These are phyloP conservation scores for Heliconius hewitsoni DNA, from an alignment of 1,140 invertebrate species.

Conservation along the genomic window DNA sequence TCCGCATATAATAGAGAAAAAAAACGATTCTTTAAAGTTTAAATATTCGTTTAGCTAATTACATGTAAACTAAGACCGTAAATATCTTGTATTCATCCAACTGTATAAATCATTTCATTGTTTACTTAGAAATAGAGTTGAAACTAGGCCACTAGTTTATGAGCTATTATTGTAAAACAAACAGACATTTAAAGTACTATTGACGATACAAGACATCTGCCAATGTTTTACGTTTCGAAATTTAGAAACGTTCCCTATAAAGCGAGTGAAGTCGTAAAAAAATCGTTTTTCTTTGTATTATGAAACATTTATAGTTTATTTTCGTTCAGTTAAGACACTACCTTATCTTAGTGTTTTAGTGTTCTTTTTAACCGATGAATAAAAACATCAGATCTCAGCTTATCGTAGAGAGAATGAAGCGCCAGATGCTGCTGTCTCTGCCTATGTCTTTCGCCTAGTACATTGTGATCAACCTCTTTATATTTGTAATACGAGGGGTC, in stretches of 20 bases:
- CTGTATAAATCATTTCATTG: neutral
- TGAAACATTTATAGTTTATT: neutral
- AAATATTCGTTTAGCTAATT: too few relatives aligned
- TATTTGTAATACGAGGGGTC: too few relatives aligned
- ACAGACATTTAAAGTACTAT: constrained; percentile 6
- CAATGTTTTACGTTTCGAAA: constrained; percentile 6
- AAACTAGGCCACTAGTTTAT: neutral
- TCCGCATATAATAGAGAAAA: too few relatives aligned
- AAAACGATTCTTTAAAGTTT: too few relatives aligned
- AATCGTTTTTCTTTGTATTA: neutral
- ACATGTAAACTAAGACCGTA: too few relatives aligned
- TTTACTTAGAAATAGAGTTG: neutral
- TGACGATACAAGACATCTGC: constrained; percentile 1
- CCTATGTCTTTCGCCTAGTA: too few relatives aligned
- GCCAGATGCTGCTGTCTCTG: too few relatives aligned
- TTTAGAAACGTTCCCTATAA: constrained; percentile 3
- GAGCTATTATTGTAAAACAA: constrained; percentile 8
- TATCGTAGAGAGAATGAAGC: too few relatives aligned
- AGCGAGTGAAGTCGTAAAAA: neutral
- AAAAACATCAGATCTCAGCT: too few relatives aligned
- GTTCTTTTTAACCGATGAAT: too few relatives aligned
- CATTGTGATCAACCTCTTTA: too few relatives aligned
- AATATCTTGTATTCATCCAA: neutral
- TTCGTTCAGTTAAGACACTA: neutral
- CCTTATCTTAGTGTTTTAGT: neutral